phyloP scores from a whole-genome alignment of 2,113 vertebrate species.

The Numida meleagris region DNA sequence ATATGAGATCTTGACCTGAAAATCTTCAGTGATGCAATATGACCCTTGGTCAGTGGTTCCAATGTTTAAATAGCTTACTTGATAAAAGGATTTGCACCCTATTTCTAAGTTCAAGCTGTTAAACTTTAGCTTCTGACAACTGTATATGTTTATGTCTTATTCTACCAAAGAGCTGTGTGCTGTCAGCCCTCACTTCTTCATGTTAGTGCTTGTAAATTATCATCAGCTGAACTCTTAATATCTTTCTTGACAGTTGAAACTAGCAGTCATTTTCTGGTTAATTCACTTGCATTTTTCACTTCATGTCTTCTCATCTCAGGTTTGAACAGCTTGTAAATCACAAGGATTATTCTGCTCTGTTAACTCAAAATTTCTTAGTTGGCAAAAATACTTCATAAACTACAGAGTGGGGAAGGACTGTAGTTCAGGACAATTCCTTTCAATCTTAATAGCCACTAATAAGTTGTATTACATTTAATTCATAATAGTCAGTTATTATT shows the following conservation, averaged over 20 bases:
- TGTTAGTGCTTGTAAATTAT: background rate
- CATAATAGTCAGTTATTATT: background rate
- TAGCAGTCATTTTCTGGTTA: constrained; percentile 2
- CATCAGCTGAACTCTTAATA: background rate
- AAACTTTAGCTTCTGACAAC: background rate
- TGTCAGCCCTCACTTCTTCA: background rate
- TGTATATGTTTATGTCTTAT: background rate
- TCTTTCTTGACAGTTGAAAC: background rate
- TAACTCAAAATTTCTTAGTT: background rate
- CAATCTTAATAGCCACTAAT: background rate
- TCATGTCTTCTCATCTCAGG: background rate
- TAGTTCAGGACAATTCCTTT: background rate
- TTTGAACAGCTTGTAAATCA: constrained; percentile 15
- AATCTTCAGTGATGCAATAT: background rate
- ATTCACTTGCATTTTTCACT: background rate
- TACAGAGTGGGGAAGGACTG: background rate
- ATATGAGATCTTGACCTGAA: background rate
- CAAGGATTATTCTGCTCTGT: constrained; percentile 12
- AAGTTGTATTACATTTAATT: background rate
- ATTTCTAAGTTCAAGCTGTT: background rate
- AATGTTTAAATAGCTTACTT: background rate
- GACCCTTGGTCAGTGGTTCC: background rate
- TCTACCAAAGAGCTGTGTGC: background rate
- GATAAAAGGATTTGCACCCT: background rate
- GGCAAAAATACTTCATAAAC: background rate